These are phyloP conservation scores for Heterotis niloticus DNA, from an alignment of 2,113 vertebrate genomes.

Conservation along the genomic window DNA sequence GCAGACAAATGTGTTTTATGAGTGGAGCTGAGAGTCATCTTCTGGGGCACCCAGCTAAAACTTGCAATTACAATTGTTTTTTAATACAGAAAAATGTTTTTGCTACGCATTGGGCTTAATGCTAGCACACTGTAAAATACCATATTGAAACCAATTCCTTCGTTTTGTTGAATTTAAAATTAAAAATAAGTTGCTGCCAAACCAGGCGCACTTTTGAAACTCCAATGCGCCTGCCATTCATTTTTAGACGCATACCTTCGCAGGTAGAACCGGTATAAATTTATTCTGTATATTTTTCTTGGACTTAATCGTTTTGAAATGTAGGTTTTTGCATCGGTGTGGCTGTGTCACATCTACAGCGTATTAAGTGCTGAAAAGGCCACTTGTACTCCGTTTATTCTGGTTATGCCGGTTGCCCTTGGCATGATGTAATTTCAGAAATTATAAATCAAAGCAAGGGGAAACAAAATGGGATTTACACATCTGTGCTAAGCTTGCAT, in stretches of 20 bases:
- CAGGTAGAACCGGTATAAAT: too few species aligned
- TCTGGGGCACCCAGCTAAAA: background rate
- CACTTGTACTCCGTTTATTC: conserved; percentile 51
- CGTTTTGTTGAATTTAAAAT: too few species aligned
- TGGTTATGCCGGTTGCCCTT: conserved; percentile 36
- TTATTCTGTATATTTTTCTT: too few species aligned
- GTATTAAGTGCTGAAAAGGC: conserved; percentile 32
- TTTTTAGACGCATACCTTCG: too few species aligned
- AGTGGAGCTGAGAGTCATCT: background rate
- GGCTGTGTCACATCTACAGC: background rate
- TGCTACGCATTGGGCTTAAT: too few species aligned
- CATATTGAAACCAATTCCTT: too few species aligned
- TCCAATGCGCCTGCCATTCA: too few species aligned
- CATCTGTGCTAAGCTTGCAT: conserved; percentile 55
- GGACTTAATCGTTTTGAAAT: background rate
- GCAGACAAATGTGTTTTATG: background rate
- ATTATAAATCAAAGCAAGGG: background rate
- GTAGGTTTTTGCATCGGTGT: background rate
- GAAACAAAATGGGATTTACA: background rate
- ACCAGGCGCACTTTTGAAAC: too few species aligned
- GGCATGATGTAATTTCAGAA: conserved; percentile 13
- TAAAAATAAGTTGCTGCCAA: too few species aligned
- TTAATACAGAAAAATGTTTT: too few species aligned
- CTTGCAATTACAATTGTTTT: background rate
- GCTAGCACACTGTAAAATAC: too few species aligned